Evolutionary conservation across 2,888 invertebrate genomes (phyloP), one percentile per base, ranked within the genome.

Genomic region (Sthenelais limicola): DNA sequence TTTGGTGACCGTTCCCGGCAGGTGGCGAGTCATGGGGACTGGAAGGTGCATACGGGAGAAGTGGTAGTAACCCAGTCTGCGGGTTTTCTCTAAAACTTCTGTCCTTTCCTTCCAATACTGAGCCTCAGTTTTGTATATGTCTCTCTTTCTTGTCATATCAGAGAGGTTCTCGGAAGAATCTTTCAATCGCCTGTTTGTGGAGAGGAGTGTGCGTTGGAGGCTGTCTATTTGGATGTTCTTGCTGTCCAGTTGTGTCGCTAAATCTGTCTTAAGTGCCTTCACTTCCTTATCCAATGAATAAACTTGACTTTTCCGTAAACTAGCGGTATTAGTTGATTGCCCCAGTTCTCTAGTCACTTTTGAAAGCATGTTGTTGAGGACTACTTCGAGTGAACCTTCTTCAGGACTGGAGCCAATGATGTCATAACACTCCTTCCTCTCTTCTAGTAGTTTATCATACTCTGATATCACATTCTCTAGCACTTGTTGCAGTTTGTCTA

Each of bases 71-170:
- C 70, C 70, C 5, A 70, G 56, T 24, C 70, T 4, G 24, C 51
- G 49, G 24, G 70, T 56, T 26, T 70, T 70, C 70, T 70, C 70
- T 26, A 70, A 56, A 26, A 70, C 5, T 28, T 70, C 70, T 30
- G 54, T 43, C 1, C 70, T 28, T 28, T 70, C 38, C 30, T 54
- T 70, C 70, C 70, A 70, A 47, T 70, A 70, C 1, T 35, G 54
- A 5, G 43, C n/a, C 56, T 70, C 54, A 1, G 33, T n/a, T 1
- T 68, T 35, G 24, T 15, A 33, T 1, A 52, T 32, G 9, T 35
- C 43, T 47, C 32, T 35, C 62, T 38, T 62, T 24, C 28, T 35
- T 4, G 38, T 24, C 62, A 62, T 35, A 9, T 62, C 62, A 24
- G 62, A 12, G 1, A 24, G 9, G 15, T 62, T 15, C 24, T 62